Evolutionary conservation across 2,888 invertebrate genomes (phyloP).

Genomic region (Pseudeuparius sepicola): DNA sequence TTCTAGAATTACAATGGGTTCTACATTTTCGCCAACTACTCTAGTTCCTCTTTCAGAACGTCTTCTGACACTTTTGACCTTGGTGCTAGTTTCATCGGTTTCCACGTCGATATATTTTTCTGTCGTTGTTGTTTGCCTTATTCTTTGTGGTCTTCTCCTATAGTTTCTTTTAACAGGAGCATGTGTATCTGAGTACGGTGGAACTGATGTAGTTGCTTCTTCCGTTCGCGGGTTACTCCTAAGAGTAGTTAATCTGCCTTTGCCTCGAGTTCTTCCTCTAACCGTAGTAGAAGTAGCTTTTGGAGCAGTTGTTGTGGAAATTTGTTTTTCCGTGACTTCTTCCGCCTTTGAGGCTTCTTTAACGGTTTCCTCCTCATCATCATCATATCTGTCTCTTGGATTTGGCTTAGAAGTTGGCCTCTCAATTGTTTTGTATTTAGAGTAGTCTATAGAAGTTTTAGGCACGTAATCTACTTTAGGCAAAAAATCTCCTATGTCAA

Average conservation of each 20-base stretch:
- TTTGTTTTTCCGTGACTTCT: not conserved
- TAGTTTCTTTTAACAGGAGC: constrained; percentile 28
- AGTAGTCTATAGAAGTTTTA: constrained; percentile 34
- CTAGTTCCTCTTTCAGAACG: constrained; percentile 4
- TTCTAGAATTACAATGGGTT: not conserved
- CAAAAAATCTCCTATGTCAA: constrained; percentile 35
- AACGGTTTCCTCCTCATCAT: constrained; percentile 18
- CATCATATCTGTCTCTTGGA: constrained; percentile 29
- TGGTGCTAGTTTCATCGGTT: constrained; percentile 5
- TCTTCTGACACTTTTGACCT: constrained; percentile 6
- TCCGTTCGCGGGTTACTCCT: too few species aligned
- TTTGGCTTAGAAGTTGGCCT: constrained; percentile 26
- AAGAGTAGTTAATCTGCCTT: too few species aligned
- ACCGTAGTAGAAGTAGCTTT: constrained; percentile 15
- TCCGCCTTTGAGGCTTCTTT: constrained; percentile 1
- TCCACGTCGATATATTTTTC: constrained; percentile 19
- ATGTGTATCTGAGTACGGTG: constrained; percentile 16
- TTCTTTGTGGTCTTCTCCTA: constrained; percentile 28
- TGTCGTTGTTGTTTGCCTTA: constrained; percentile 23
- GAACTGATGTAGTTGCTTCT: too few species aligned
- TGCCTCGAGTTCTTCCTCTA: constrained; percentile 21
- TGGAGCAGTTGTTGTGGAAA: constrained; percentile 16
- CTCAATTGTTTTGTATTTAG: constrained; percentile 37
- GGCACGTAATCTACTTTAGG: constrained; percentile 33
- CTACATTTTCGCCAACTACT: not conserved